Evolutionary conservation across 2,888 invertebrate species (phyloP).

Genomic region (Mechanitis mazaeus): DNA sequence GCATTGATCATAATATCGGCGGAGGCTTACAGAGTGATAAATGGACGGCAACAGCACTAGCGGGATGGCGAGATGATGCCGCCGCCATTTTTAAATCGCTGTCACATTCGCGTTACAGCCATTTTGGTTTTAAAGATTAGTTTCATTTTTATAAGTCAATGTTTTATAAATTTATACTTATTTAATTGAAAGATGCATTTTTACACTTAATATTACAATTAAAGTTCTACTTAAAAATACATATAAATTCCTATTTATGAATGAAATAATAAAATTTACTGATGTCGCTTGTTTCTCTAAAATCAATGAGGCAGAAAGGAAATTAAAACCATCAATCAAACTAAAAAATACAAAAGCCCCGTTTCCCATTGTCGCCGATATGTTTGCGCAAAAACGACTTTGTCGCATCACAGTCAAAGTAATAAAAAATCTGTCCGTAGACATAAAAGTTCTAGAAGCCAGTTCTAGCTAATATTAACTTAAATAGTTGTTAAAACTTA

Average conservation of each 20-base stretch:
- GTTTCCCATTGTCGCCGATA: conserved; percentile 74
- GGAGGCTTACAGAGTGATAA: conserved; percentile 75
- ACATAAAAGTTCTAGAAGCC: conserved; percentile 40
- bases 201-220: too few species aligned
- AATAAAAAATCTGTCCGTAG: conserved; percentile 63
- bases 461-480: neutral
- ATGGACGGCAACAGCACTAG: conserved; percentile 68
- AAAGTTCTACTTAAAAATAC: neutral
- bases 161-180: neutral
- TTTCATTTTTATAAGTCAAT: neutral
- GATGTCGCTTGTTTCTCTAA: conserved; percentile 33
- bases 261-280: conserved; percentile 9
- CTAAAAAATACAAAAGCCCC: conserved; percentile 73
- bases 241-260: neutral
- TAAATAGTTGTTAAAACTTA: too few species aligned
- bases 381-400: conserved; percentile 77
- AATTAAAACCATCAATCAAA: conserved; percentile 77
- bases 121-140: conserved; percentile 19
- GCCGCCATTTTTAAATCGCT: conserved; percentile 73
- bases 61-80: conserved; percentile 56
- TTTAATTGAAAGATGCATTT: neutral
- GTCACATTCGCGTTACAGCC: conserved; percentile 57
- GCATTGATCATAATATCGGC: conserved; percentile 77
- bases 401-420: conserved; percentile 75
- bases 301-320: conserved; percentile 70